Evolutionary conservation across 2,113 vertebrate species (phyloP).

Genomic region (Dasypus novemcinctus): DNA sequence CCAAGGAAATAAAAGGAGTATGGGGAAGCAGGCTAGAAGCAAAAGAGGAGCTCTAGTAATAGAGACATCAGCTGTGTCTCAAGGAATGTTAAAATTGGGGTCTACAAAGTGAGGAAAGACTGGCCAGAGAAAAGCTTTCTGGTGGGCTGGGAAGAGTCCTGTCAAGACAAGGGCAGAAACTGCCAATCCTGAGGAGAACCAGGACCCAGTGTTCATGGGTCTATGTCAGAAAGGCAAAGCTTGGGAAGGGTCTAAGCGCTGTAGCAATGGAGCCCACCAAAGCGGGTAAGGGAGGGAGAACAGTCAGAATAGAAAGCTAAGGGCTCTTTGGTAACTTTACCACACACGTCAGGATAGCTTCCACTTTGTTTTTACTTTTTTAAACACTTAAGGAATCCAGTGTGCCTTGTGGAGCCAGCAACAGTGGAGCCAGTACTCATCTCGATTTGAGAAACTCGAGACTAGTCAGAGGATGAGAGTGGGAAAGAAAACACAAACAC

Average conservation of each 20-base stretch:
- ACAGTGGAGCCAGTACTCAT: neutral
- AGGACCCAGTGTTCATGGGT: neutral
- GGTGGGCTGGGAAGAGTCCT: neutral
- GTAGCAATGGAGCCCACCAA: neutral
- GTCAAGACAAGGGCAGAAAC: neutral
- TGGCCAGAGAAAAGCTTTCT: neutral
- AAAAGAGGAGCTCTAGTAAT: neutral
- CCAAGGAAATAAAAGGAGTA: neutral
- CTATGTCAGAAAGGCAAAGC: neutral
- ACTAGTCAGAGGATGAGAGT: neutral
- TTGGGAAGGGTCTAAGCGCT: neutral
- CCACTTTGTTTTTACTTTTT: neutral
- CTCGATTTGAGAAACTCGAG: neutral
- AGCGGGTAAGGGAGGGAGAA: neutral
- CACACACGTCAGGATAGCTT: neutral
- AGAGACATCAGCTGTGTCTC: neutral
- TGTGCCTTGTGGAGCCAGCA: neutral
- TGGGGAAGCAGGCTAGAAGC: neutral
- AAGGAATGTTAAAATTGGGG: neutral
- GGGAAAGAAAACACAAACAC: neutral
- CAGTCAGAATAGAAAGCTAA: neutral
- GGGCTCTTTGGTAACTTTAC: neutral
- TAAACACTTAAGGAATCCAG: neutral
- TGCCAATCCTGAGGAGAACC: neutral
- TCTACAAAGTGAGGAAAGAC: neutral